Percentiles rank a stretch among this genome's conserved stretches.
Conservation (phyloP, 2,113 vertebrate species). For the Psittacara wagleri region DNA sequence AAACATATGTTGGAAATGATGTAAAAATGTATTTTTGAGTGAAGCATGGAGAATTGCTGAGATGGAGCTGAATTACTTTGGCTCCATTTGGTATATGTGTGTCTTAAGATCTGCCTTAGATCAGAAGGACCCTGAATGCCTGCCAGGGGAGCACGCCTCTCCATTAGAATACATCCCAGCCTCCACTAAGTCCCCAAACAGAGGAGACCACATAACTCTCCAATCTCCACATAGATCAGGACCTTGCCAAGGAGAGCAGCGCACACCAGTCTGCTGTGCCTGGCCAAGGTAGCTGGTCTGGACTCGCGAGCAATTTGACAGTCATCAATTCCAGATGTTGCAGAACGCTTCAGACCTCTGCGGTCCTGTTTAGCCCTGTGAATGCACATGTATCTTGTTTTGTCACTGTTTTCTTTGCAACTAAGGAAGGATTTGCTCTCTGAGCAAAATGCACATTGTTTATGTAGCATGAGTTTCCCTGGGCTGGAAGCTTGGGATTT, state of each 20-base stretch:
- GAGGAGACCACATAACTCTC: background rate
- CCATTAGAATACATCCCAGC: background rate
- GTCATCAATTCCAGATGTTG: slow-evolving; percentile 24
- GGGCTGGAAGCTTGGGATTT: background rate
- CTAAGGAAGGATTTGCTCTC: background rate
- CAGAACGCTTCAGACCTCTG: background rate
- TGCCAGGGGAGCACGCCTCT: background rate
- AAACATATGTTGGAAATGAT: background rate
- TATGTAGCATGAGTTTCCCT: background rate
- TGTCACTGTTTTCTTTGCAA: background rate
- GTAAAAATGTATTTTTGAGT: background rate
- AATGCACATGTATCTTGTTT: background rate
- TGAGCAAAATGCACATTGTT: slow-evolving; percentile 36
- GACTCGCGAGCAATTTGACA: background rate
- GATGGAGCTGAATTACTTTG: background rate
- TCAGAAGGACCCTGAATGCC: background rate
- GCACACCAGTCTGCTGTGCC: background rate
- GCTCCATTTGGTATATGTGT: background rate
- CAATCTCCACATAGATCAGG: background rate
- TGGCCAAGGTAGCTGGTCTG: background rate
- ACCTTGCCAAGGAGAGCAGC: background rate
- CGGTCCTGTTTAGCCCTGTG: background rate
- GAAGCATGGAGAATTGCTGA: background rate
- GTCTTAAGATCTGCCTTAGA: background rate
- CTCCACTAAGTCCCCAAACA: background rate